Percentiles rank a stretch among this genome's conserved stretches.
Conservation (phyloP, 2,888 invertebrate genomes). For the Timema cristinae region DNA sequence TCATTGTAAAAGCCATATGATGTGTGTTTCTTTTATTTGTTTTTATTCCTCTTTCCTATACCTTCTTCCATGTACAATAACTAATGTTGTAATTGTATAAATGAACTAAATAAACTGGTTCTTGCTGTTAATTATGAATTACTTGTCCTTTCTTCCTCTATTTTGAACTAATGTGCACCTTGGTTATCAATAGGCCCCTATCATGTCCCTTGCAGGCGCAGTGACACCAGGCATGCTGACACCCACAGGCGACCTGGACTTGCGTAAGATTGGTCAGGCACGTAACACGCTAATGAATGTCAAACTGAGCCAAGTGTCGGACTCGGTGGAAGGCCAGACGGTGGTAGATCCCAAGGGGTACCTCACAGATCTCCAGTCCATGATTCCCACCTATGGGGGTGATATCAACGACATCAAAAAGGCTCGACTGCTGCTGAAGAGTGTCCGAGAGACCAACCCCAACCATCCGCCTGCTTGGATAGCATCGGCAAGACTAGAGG, state of each 20-base stretch:
- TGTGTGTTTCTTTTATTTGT: too few species aligned
- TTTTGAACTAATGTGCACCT: neutral
- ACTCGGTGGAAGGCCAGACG: constrained; percentile 98
- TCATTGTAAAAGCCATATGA: too few species aligned
- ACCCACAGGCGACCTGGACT: constrained; percentile 77
- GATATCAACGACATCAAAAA: constrained; percentile 98
- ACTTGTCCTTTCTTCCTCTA: neutral
- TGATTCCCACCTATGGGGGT: constrained; percentile 98
- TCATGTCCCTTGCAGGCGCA: neutral
- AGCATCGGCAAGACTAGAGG: constrained; percentile 95
- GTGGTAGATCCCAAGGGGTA: constrained; percentile 99
- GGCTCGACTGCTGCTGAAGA: constrained; percentile 84
- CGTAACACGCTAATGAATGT: constrained; percentile 99
- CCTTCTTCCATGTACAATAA: too few species aligned
- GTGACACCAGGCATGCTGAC: constrained; percentile 43
- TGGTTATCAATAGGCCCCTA: too few species aligned
- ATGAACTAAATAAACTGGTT: too few species aligned
- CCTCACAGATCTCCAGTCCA: constrained; percentile 97
- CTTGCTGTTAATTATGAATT: too few species aligned
- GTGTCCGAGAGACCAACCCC: constrained; percentile 75
- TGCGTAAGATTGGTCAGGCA: constrained; percentile 98
- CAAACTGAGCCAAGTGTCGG: constrained; percentile 93
- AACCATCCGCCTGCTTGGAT: constrained; percentile 99
- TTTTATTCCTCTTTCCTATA: too few species aligned
- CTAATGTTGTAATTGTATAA: too few species aligned